Evolutionary conservation across 64 coral and sea anemone genomes (phyloP).

Genomic region (Trachythela sp.): DNA sequence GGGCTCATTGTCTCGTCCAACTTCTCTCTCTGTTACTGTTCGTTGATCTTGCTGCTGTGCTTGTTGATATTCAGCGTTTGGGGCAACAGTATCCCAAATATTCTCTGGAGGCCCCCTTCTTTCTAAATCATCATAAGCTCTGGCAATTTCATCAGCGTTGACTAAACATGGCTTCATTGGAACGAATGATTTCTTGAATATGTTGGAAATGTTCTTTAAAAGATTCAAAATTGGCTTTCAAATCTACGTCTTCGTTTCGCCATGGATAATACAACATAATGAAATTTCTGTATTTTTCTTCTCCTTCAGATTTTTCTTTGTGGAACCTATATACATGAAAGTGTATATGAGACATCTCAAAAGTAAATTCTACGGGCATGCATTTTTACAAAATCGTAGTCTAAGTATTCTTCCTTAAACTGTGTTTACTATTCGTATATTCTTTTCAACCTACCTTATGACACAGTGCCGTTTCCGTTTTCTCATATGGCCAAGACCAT

Average conservation of each 20-base stretch:
- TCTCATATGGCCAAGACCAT: background rate
- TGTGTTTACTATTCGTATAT: background rate
- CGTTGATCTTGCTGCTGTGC: no score
- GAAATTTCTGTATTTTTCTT: background rate
- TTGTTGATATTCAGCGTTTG: no score
- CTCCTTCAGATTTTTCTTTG: background rate
- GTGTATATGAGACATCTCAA: background rate
- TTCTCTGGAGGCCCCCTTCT: background rate
- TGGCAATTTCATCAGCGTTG: background rate
- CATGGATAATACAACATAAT: constrained; percentile 1
- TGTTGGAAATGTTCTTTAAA: constrained; percentile 7
- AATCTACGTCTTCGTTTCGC: background rate
- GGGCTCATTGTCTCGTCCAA: no score
- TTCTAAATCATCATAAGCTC: background rate
- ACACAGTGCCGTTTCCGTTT: background rate
- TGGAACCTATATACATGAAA: background rate
- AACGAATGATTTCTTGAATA: constrained; percentile 2
- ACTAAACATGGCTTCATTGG: constrained; percentile 1
- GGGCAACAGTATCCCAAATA: no score
- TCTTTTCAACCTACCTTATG: background rate
- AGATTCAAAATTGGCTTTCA: constrained; percentile 2
- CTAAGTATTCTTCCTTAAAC: background rate
- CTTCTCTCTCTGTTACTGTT: no score
- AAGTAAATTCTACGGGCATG: background rate
- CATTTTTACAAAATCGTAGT: background rate